These are phyloP conservation scores for Penaeus indicus DNA, from an alignment of 1,140 invertebrate genomes.

Conservation along the genomic window DNA sequence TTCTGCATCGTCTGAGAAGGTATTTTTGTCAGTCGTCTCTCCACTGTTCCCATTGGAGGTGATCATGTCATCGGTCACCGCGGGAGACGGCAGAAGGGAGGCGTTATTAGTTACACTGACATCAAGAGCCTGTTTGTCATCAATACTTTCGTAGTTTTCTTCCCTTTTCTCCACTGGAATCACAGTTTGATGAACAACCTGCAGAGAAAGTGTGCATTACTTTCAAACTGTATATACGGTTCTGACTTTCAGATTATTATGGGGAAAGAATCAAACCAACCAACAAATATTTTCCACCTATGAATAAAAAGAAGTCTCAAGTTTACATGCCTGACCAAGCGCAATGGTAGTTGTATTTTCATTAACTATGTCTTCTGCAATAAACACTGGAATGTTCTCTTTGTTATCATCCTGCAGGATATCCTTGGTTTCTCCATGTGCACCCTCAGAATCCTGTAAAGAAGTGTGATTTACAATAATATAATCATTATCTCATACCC, in stretches of 20 bases:
- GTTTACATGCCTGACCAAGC: neutral
- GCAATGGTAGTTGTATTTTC: slow-evolving; percentile 32
- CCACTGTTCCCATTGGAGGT: slow-evolving; percentile 44
- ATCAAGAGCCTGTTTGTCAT: too few species aligned
- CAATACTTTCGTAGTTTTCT: too few species aligned
- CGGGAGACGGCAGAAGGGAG: too few species aligned
- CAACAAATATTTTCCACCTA: too few species aligned
- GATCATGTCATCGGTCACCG: neutral
- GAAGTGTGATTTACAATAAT: neutral
- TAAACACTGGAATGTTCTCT: slow-evolving; percentile 56
- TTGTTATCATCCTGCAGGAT: slow-evolving; percentile 51
- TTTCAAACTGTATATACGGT: too few species aligned
- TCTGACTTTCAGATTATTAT: too few species aligned
- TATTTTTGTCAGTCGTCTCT: slow-evolving; percentile 34
- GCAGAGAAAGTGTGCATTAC: too few species aligned
- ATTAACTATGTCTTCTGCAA: slow-evolving; percentile 45
- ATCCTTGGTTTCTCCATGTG: slow-evolving; percentile 29
- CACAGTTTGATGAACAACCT: too few species aligned
- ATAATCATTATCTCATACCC: neutral
- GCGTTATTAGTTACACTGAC: too few species aligned
- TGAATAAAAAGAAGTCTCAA: neutral
- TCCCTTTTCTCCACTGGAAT: too few species aligned
- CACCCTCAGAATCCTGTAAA: slow-evolving; percentile 39
- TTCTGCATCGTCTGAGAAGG: neutral
- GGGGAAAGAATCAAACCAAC: too few species aligned